phyloP scores from a whole-genome alignment of 2,113 vertebrate species.

The Urocolius indicus region DNA sequence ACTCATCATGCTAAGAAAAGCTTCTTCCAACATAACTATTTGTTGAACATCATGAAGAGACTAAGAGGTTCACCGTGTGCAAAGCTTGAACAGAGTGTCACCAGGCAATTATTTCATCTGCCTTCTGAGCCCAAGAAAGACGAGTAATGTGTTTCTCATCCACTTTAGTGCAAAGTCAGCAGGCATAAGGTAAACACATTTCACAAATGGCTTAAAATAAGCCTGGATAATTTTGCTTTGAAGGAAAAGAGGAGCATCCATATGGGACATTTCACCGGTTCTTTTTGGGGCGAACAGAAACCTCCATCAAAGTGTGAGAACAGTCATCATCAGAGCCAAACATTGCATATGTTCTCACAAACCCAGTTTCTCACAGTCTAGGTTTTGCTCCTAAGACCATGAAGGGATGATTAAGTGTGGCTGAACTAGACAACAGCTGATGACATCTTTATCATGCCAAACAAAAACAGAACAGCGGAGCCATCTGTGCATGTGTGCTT shows the following conservation, averaged over 20 bases:
- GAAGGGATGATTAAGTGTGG: conserved; percentile 41
- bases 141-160: background rate
- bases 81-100: background rate
- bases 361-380: background rate
- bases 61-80: background rate
- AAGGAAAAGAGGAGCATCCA: background rate
- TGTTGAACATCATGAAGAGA: background rate
- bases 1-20: background rate
- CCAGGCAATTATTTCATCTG: background rate
- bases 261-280: background rate
- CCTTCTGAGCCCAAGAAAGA: background rate
- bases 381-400: background rate
- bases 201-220: background rate
- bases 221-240: background rate
- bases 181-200: background rate
- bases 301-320: background rate
- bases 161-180: background rate
- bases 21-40: background rate
- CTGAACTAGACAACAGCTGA: conserved; percentile 30
- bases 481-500: conserved; percentile 53
- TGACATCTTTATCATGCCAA: conserved; percentile 9
- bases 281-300: background rate
- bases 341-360: conserved; percentile 30
- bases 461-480: conserved; percentile 34
- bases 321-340: conserved; percentile 28